Evolutionary conservation across 2,888 invertebrate genomes (phyloP).

Genomic region (Limnephilus rhombicus): DNA sequence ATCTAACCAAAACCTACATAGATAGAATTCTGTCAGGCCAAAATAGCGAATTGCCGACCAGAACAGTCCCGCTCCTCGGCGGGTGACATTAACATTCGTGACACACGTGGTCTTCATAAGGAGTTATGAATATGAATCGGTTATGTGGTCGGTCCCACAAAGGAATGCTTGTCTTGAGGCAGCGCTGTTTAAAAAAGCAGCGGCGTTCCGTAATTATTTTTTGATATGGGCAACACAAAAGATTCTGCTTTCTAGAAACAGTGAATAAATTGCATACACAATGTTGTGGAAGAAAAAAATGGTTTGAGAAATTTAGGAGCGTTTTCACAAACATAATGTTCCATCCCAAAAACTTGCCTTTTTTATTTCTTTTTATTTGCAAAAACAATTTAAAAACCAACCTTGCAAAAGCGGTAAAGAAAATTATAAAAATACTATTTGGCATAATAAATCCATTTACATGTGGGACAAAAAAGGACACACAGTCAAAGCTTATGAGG

Average conservation of each 20-base stretch:
- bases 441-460: no score
- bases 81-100: background rate
- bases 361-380: no score
- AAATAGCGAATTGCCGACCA: background rate
- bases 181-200: background rate
- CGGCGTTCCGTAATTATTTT: background rate
- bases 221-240: background rate
- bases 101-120: constrained; percentile 22
- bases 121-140: constrained; percentile 37
- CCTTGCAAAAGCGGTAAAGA: no score
- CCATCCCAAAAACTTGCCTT: no score
- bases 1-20: background rate
- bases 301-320: no score
- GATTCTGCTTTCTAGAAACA: background rate
- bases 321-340: no score
- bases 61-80: background rate
- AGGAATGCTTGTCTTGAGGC: constrained; percentile 25
- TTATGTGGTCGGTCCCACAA: constrained; percentile 17
- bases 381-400: no score
- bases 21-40: background rate
- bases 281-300: background rate
- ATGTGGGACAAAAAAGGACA: no score
- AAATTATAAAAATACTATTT: no score
- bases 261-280: background rate
- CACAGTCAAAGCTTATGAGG: no score